These are phyloP conservation scores for Fundulus diaphanus DNA, from an alignment of 2,797 vertebrate genomes.

Conservation along the genomic window DNA sequence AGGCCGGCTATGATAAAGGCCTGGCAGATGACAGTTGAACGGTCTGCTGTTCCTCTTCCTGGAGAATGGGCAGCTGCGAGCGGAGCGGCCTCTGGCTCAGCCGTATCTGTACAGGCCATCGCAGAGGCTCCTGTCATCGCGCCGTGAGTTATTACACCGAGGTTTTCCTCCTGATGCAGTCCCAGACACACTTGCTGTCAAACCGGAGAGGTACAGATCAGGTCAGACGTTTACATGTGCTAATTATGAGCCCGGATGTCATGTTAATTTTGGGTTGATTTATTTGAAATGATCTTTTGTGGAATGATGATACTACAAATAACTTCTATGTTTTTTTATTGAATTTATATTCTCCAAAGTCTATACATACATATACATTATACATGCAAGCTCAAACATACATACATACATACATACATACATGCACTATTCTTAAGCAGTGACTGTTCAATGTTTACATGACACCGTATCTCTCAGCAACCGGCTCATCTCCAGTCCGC, in stretches of 20 bases:
- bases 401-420: too few species aligned
- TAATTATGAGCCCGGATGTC: not conserved
- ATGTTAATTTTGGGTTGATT: not conserved
- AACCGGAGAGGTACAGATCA: slow-evolving; percentile 8
- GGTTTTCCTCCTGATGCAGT: slow-evolving; percentile 60
- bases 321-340: not conserved
- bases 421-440: too few species aligned
- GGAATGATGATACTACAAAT: not conserved
- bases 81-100: not conserved
- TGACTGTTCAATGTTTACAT: too few species aligned
- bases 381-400: not conserved
- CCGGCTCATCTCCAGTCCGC: too few species aligned
- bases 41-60: slow-evolving; percentile 54
- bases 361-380: too few species aligned
- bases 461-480: too few species aligned
- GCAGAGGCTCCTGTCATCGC: slow-evolving; percentile 46
- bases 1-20: slow-evolving; percentile 63
- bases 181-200: slow-evolving; percentile 35
- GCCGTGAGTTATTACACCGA: slow-evolving; percentile 52
- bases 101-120: slow-evolving; percentile 45
- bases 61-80: slow-evolving; percentile 45
- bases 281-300: not conserved
- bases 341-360: not conserved
- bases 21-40: slow-evolving; percentile 73
- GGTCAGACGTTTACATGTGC: not conserved